Percentiles rank a stretch among this genome's conserved stretches.
These are phyloP conservation scores for Ectropis crepuscularia DNA, from an alignment of 2,888 invertebrate species.

Conservation along the genomic window DNA sequence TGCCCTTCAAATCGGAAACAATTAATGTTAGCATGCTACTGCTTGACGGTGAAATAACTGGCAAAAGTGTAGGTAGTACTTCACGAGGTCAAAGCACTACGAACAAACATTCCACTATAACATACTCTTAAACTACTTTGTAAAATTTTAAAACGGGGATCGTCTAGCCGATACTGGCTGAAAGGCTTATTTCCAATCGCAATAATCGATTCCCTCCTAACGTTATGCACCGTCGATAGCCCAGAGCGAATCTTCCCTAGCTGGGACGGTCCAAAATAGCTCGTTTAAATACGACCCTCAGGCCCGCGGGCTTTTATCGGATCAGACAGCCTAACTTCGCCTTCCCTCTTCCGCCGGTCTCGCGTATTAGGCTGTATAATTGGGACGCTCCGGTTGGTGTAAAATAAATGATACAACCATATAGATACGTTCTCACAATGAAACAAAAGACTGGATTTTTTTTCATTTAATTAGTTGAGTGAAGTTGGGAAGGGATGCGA, in stretches of 20 bases:
- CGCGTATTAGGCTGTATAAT: slow-evolving; percentile 18
- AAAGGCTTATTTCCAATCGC: slow-evolving; percentile 65
- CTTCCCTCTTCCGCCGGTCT: slow-evolving; percentile 41
- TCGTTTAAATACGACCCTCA: slow-evolving; percentile 60
- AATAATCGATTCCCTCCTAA: slow-evolving; percentile 65
- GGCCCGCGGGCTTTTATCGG: slow-evolving; percentile 62
- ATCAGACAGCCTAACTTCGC: slow-evolving; percentile 63
- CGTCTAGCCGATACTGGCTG: slow-evolving; percentile 47
- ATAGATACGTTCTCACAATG: slow-evolving; percentile 48
- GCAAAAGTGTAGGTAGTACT: too few species aligned
- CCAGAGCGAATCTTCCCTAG: slow-evolving; percentile 46
- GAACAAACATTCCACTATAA: too few species aligned
- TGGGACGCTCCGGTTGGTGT: slow-evolving; percentile 9
- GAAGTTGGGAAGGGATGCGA: not conserved
- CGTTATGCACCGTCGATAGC: slow-evolving; percentile 46
- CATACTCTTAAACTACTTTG: slow-evolving; percentile 42
- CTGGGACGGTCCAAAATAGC: slow-evolving; percentile 60
- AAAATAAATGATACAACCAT: slow-evolving; percentile 48
- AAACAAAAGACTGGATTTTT: slow-evolving; percentile 40
- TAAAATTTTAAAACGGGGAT: slow-evolving; percentile 64
- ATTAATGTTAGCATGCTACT: too few species aligned
- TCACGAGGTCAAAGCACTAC: too few species aligned
- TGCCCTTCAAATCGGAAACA: too few species aligned
- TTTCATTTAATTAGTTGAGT: slow-evolving; percentile 61
- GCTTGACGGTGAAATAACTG: too few species aligned